phyloP scores from a whole-genome alignment of 2,113 vertebrate species.

The Variabilichromis moorii region DNA sequence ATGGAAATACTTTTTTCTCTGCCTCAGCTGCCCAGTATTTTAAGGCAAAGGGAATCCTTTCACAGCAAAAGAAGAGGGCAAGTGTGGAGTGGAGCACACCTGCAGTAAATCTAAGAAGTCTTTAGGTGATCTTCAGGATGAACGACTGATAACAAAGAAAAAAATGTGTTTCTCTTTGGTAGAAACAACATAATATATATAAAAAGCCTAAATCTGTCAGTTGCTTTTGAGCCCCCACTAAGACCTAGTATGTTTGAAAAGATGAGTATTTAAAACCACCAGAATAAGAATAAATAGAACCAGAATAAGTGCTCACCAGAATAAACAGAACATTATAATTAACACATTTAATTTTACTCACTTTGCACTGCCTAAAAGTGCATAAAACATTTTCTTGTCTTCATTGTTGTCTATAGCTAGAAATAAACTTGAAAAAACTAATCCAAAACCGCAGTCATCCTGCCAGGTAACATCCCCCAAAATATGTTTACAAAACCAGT shows the following conservation, averaged over 20 bases:
- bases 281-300: neutral
- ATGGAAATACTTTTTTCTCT: neutral
- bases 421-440: neutral
- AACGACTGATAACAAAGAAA: neutral
- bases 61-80: neutral
- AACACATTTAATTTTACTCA: neutral
- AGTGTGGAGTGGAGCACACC: neutral
- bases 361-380: neutral
- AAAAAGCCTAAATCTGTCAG: neutral
- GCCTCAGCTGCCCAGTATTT: neutral
- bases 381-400: neutral
- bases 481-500: neutral
- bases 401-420: neutral
- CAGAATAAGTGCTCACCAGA: neutral
- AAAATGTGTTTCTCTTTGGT: neutral
- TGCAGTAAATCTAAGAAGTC: neutral
- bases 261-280: neutral
- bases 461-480: neutral
- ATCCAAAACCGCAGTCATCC: neutral
- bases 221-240: neutral
- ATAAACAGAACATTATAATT: neutral
- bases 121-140: neutral
- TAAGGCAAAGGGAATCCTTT: neutral
- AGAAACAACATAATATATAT: neutral
- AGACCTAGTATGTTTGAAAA: neutral